These are phyloP conservation scores for Epinotia ramella DNA, from an alignment of 2,888 invertebrate genomes.

Conservation along the genomic window DNA sequence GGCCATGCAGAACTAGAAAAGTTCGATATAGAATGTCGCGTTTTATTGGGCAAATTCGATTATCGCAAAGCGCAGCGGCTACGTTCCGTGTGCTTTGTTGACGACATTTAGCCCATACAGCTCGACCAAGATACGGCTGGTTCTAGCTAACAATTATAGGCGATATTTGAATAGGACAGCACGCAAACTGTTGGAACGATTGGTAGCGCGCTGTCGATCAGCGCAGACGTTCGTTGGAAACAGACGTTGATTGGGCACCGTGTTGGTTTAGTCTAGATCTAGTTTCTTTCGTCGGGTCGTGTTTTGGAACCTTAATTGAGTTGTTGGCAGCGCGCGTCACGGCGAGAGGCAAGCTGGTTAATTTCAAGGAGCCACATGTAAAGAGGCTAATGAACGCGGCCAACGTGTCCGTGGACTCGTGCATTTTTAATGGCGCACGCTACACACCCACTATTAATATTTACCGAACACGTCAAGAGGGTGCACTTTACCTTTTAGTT, in stretches of 20 bases:
- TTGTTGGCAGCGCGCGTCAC: conserved; percentile 44
- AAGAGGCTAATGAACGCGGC: conserved; percentile 76
- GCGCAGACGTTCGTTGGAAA: conserved; percentile 33
- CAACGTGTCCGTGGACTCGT: conserved; percentile 81
- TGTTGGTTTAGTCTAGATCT: conserved; percentile 30
- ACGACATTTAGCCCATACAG: conserved; percentile 49
- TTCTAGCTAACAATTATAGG: conserved; percentile 40
- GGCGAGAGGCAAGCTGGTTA: conserved; percentile 55
- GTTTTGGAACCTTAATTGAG: conserved; percentile 51
- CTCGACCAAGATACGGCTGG: conserved; percentile 32
- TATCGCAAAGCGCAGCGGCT: conserved; percentile 63
- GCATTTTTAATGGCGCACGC: conserved; percentile 84
- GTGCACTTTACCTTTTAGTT: conserved; percentile 86
- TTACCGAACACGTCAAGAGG: conserved; percentile 86
- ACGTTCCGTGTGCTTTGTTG: conserved; percentile 51
- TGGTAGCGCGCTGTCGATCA: conserved; percentile 43
- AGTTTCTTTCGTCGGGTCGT: conserved; percentile 37
- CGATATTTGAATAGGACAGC: conserved; percentile 45
- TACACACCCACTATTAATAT: conserved; percentile 84
- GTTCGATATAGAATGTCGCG: conserved; percentile 76
- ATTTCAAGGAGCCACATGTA: conserved; percentile 63
- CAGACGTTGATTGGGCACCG: conserved; percentile 43
- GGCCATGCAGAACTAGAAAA: conserved; percentile 72
- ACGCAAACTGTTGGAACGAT: conserved; percentile 34
- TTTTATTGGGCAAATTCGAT: conserved; percentile 79